These are phyloP conservation scores for Pogonocichla stellata DNA, from an alignment of 2,113 vertebrate species.

Conservation along the genomic window DNA sequence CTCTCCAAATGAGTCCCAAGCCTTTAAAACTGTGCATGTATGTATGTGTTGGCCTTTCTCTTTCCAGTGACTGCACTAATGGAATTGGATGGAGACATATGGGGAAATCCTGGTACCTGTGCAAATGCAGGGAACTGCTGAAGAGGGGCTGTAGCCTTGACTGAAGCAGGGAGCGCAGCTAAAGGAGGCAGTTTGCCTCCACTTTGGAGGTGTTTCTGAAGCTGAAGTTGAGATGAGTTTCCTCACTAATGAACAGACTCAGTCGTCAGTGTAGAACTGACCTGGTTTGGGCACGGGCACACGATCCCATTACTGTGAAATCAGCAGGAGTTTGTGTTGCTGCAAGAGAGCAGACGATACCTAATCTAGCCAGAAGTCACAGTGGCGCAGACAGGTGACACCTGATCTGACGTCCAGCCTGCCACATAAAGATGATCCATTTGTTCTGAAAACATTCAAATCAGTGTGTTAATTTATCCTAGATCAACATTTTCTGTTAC, in stretches of 20 bases:
- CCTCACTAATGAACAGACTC: not conserved
- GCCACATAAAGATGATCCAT: conserved; percentile 25
- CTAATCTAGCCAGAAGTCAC: conserved; percentile 45
- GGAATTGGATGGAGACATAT: not conserved
- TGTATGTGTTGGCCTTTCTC: not conserved
- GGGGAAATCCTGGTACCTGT: not conserved
- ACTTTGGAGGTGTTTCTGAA: not conserved
- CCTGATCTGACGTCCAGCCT: conserved; percentile 34
- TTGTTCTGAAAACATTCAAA: conserved; percentile 52
- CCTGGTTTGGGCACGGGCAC: not conserved
- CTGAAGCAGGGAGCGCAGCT: not conserved
- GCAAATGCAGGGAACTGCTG: not conserved
- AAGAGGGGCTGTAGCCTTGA: not conserved
- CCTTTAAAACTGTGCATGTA: not conserved
- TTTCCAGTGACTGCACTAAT: conserved; percentile 20
- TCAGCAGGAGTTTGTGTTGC: not conserved
- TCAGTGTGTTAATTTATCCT: not conserved
- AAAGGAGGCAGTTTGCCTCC: not conserved
- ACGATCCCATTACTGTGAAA: not conserved
- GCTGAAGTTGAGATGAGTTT: not conserved
- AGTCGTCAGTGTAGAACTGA: not conserved
- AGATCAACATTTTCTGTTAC: not conserved
- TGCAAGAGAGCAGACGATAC: conserved; percentile 13
- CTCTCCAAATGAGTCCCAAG: not conserved
- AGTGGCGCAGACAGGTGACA: conserved; percentile 9